A percentile compares a stretch with the other conserved stretches of the same genome.
Evolutionary conservation across 2,888 invertebrate genomes (phyloP).

Genomic region (Philereme transversata): DNA sequence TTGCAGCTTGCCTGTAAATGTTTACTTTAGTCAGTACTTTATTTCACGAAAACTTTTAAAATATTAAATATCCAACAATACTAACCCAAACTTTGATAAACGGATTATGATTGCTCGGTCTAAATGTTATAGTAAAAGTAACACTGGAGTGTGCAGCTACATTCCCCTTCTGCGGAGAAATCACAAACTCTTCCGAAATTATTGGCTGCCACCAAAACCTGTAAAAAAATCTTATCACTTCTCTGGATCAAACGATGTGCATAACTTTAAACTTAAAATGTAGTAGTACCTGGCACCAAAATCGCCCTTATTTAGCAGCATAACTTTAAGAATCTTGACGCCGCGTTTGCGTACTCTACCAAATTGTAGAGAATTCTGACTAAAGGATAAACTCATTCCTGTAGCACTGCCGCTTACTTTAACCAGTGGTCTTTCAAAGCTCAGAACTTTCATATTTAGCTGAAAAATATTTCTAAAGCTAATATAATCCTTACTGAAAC

Average conservation of each 20-base stretch:
- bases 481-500: too few relatives aligned
- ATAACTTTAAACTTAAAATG: too few relatives aligned
- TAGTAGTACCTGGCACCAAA: conserved; percentile 65
- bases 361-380: conserved; percentile 74
- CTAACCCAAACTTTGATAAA: conserved; percentile 78
- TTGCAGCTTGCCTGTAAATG: conserved; percentile 80
- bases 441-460: conserved; percentile 73
- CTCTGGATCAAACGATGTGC: too few relatives aligned
- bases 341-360: conserved; percentile 73
- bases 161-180: conserved; percentile 85
- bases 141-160: conserved; percentile 86
- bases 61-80: conserved; percentile 10
- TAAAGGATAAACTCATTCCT: conserved; percentile 69
- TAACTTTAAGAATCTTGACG: conserved; percentile 72
- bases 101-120: conserved; percentile 78
- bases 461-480: conserved; percentile 39
- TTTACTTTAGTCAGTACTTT: not conserved
- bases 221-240: conserved; percentile 2
- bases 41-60: not conserved
- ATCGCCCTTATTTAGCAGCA: conserved; percentile 74
- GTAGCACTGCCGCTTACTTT: conserved; percentile 72
- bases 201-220: conserved; percentile 79
- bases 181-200: conserved; percentile 79
- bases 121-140: conserved; percentile 85
- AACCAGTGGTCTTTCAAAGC: conserved; percentile 68